Percentiles rank a stretch among this genome's conserved stretches.
These are phyloP conservation scores for Eonycteris spelaea DNA, from an alignment of 2,113 vertebrate genomes.

Conservation along the genomic window DNA sequence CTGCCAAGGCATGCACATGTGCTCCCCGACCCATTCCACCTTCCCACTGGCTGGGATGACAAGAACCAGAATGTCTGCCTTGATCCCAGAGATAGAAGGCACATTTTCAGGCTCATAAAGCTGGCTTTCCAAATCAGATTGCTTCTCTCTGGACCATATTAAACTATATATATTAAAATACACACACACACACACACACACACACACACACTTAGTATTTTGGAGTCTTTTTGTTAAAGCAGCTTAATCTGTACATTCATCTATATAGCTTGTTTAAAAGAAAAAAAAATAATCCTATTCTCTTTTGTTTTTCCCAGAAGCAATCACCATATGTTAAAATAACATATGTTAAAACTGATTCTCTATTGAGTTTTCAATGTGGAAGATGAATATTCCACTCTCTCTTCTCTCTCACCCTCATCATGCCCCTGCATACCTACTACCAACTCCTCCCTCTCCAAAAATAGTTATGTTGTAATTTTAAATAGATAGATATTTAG, in stretches of 20 bases:
- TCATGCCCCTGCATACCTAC: background rate
- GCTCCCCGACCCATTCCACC: background rate
- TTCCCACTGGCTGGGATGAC: background rate
- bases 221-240: background rate
- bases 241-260: background rate
- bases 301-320: background rate
- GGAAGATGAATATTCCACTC: background rate
- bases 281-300: background rate
- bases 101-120: background rate
- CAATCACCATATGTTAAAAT: background rate
- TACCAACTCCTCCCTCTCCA: background rate
- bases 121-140: background rate
- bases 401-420: background rate
- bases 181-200: too few relatives aligned
- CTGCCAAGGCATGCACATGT: background rate
- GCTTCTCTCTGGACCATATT: background rate
- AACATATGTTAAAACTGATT: too few relatives aligned
- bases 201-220: background rate
- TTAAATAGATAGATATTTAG: background rate
- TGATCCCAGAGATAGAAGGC: background rate
- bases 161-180: background rate
- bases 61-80: background rate
- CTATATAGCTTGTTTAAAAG: background rate
- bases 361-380: background rate
- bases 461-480: background rate